Evolutionary conservation across 2,888 invertebrate species (phyloP).

Genomic region (Strigamia transsilvanica): DNA sequence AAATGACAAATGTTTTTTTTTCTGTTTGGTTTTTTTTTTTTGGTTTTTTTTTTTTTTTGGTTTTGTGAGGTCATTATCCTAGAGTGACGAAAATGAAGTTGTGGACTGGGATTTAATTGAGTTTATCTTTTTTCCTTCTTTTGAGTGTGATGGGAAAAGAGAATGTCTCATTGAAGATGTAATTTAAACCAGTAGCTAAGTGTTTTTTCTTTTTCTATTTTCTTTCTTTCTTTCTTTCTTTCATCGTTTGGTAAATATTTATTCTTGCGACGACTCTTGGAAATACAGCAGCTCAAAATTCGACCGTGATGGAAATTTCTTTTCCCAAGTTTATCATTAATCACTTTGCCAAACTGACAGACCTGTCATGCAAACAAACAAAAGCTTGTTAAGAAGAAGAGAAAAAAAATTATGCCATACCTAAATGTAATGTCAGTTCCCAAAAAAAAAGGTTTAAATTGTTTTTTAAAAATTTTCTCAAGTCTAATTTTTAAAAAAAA

Average conservation of each 20-base stretch:
- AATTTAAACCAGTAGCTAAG: slow-evolving; percentile 22
- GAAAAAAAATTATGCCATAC: neutral
- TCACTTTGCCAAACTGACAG: slow-evolving; percentile 17
- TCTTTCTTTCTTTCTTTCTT: neutral
- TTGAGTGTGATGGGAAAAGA: slow-evolving; percentile 14
- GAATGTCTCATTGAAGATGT: slow-evolving; percentile 1
- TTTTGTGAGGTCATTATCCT: slow-evolving; percentile 16
- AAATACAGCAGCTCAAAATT: neutral
- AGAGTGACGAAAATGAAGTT: slow-evolving; percentile 21
- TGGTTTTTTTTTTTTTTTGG: neutral
- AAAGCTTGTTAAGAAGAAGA: neutral
- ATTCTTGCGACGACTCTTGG: neutral
- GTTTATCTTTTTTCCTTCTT: slow-evolving; percentile 16
- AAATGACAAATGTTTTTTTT: slow-evolving; percentile 23
- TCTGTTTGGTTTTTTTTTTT: slow-evolving; percentile 6
- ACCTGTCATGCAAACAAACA: slow-evolving; percentile 26
- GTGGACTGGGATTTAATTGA: slow-evolving; percentile 22
- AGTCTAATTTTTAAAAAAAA: no score
- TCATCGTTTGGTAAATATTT: neutral
- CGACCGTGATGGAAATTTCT: neutral
- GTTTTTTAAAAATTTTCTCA: no score
- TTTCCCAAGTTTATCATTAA: slow-evolving; percentile 9
- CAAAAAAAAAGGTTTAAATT: no score
- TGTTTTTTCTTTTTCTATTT: neutral
- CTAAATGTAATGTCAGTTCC: neutral